Percentiles rank a stretch among this genome's conserved stretches.
Evolutionary conservation across 2,113 vertebrate genomes (phyloP).

Genomic region (Mola mola): DNA sequence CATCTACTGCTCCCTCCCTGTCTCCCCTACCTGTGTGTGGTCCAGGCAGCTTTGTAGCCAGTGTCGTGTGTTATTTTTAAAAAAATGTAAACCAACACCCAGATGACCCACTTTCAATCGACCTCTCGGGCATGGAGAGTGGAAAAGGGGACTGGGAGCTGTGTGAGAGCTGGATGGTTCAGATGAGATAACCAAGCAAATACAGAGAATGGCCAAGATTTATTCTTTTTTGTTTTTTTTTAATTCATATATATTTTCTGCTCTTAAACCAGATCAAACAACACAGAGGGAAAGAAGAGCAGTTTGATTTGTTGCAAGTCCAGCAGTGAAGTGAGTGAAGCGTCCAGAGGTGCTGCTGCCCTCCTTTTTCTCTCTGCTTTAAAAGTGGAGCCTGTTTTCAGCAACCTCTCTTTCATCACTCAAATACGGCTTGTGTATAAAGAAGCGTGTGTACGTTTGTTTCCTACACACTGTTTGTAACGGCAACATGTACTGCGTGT

Average conservation of each 20-base stretch:
- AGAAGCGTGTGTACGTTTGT: conserved; percentile 23
- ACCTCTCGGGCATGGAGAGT: conserved; percentile 60
- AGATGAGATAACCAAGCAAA: conserved; percentile 70
- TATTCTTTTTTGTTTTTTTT: conserved; percentile 11
- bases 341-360: conserved; percentile 38
- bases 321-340: conserved; percentile 49
- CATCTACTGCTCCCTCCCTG: conserved; percentile 29
- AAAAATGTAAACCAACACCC: conserved; percentile 50
- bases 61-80: conserved; percentile 15
- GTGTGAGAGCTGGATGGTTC: conserved; percentile 69
- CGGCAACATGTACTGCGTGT: conserved; percentile 23
- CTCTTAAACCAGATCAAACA: conserved; percentile 72
- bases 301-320: conserved; percentile 66
- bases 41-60: conserved; percentile 51
- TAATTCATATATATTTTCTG: conserved; percentile 14
- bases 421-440: conserved; percentile 44
- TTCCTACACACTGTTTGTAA: conserved; percentile 25
- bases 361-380: conserved; percentile 60
- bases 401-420: conserved; percentile 34
- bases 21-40: conserved; percentile 45
- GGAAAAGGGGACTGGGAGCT: conserved; percentile 54
- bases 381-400: conserved; percentile 36
- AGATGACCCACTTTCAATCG: conserved; percentile 72
- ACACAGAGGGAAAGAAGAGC: conserved; percentile 55
- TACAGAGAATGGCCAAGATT: conserved; percentile 52